A percentile compares a stretch with the other conserved stretches of the same genome.
These are phyloP conservation scores for Mareca penelope DNA, from an alignment of 2,797 vertebrate species.

Conservation along the genomic window DNA sequence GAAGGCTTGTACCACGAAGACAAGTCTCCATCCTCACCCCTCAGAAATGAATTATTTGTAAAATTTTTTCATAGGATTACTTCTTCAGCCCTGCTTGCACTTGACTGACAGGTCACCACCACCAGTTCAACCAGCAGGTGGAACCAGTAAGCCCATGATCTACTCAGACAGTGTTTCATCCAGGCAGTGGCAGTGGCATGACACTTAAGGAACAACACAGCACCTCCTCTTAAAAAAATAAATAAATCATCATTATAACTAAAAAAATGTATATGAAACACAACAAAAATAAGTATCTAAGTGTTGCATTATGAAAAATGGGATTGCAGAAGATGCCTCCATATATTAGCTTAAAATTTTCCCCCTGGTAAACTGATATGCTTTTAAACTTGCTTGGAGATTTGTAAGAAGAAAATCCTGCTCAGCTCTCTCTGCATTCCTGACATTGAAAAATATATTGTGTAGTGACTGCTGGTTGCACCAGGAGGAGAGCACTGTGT, in stretches of 20 bases:
- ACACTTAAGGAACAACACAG: background rate
- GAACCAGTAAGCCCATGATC: constrained; percentile 27
- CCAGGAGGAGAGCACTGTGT: background rate
- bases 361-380: background rate
- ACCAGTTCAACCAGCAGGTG: constrained; percentile 49
- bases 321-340: background rate
- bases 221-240: background rate
- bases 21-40: background rate
- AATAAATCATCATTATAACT: background rate
- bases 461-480: background rate
- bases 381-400: background rate
- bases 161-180: background rate
- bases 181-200: background rate
- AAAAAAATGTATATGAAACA: background rate
- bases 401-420: background rate
- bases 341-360: background rate
- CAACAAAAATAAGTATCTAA: background rate
- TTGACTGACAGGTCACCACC: background rate
- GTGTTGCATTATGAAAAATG: background rate
- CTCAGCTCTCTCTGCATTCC: background rate
- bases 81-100: background rate
- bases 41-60: background rate
- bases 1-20: background rate
- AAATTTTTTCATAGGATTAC: background rate
- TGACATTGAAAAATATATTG: background rate